Evolutionary conservation across 2,888 invertebrate genomes (phyloP), one percentile per base, ranked within the genome.

Genomic region (Rosalia funebris): DNA sequence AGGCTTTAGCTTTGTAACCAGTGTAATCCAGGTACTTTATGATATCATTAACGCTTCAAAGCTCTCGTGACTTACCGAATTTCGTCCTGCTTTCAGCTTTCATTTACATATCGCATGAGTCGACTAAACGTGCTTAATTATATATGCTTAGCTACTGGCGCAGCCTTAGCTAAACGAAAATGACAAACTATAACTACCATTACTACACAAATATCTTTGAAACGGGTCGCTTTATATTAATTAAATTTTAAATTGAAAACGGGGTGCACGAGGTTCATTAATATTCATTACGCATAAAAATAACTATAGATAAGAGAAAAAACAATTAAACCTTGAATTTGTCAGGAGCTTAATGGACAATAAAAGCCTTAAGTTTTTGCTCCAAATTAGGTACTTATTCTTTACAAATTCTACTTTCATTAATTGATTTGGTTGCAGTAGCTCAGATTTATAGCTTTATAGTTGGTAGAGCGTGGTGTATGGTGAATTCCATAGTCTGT

Each of bases 21-120:
- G 73, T 72, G 68, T 78, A 78, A 78, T 77, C 78, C 76, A 77
- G 77, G 77, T 78, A 76, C 70, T 79, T 79, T 78, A 79, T 72
- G 74, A 71, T 73, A 69, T 72, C 76, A 73, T 77, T 78, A 77
- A 78, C 73, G 77, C 76, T 75, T 73, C 73, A 72, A 73, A 74
- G 59, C 62, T 78, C 71, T 75, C 78, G 77, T 77, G 79, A 77
- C 79, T 77, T 78, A 75, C 76, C 76, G 73, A 78, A 77, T 76
- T 78, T 77, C 75, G 76, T 74, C 72, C 71, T 65, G 68, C 69
- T 70, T 67, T 64, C 64, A 72, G 70, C 71, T 69, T 73, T 71
- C 77, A 77, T 78, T 78, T 77, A 76, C 77, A 78, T 78, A 77
- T 75, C 75, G 76, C 77, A 76, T 76, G 74, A 74, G 71, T 72